These are phyloP conservation scores for Ophioderma brevispina DNA, from an alignment of 35 echinoderm and acorn worm genomes.

Conservation along the genomic window DNA sequence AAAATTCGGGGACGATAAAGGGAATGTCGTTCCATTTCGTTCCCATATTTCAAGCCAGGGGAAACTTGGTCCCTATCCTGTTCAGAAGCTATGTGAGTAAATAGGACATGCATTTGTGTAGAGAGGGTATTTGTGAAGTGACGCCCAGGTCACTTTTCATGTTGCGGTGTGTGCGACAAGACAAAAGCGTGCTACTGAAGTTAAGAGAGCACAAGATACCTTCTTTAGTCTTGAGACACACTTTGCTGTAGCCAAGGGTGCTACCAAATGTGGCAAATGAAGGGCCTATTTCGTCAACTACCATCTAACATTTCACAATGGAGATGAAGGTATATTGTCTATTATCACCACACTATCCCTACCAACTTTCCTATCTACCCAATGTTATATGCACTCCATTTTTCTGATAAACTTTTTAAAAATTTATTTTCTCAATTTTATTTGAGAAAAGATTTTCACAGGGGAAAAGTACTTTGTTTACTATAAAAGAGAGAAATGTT, in stretches of 20 bases:
- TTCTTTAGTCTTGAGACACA: conserved; percentile 34
- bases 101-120: too few relatives aligned
- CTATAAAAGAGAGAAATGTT: background rate
- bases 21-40: too few relatives aligned
- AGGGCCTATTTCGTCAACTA: conserved; percentile 6
- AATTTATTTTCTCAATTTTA: too few relatives aligned
- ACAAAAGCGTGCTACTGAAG: background rate
- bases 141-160: too few relatives aligned
- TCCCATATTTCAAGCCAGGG: too few relatives aligned
- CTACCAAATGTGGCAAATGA: background rate
- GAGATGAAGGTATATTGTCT: conserved; percentile 34
- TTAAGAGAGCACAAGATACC: background rate
- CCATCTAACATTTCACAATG: background rate
- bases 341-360: background rate
- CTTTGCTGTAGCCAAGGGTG: conserved; percentile 19
- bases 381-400: background rate
- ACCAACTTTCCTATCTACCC: too few relatives aligned
- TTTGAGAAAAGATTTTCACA: too few relatives aligned
- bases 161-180: conserved; percentile 35
- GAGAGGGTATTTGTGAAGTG: too few relatives aligned
- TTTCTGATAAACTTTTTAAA: background rate
- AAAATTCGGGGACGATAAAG: too few relatives aligned
- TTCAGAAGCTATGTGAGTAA: too few relatives aligned
- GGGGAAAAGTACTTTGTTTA: too few relatives aligned
- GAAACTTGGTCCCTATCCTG: too few relatives aligned